Conservation (phyloP, 2,113 vertebrate species). For the Ochotona curzoniae region DNA sequence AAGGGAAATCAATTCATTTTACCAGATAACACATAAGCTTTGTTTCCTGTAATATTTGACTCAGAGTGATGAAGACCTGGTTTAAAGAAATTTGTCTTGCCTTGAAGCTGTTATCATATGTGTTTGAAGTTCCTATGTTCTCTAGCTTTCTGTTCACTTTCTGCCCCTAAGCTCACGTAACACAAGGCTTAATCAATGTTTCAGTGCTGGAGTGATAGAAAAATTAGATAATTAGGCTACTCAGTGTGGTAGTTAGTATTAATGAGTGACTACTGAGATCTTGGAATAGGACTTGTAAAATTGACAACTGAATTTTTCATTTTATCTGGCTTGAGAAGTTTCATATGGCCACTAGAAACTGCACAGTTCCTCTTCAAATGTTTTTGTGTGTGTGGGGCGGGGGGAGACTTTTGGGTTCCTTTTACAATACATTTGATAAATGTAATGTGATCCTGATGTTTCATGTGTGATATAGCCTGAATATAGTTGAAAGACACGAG, state of each 20-base stretch:
- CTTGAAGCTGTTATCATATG: not conserved
- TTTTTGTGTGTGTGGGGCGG: not conserved
- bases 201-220: not conserved
- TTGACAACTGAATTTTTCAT: not conserved
- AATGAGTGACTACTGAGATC: not conserved
- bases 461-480: conserved; percentile 19
- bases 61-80: not conserved
- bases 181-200: not conserved
- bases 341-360: not conserved
- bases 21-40: not conserved
- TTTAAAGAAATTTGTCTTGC: not conserved
- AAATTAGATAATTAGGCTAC: not conserved
- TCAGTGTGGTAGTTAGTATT: not conserved
- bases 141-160: not conserved
- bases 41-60: not conserved
- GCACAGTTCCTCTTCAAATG: not conserved
- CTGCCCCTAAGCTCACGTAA: not conserved
- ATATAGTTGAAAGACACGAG: conserved; percentile 57
- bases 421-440: conserved; percentile 6
- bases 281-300: not conserved
- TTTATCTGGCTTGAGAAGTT: conserved; percentile 25
- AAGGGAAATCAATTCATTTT: not conserved
- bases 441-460: conserved; percentile 50
- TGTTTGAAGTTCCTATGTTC: not conserved
- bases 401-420: not conserved